A percentile compares a stretch with the other conserved stretches of the same genome.
phyloP scores from a whole-genome alignment of 2,888 invertebrate species.

The Papilio elwesi region DNA sequence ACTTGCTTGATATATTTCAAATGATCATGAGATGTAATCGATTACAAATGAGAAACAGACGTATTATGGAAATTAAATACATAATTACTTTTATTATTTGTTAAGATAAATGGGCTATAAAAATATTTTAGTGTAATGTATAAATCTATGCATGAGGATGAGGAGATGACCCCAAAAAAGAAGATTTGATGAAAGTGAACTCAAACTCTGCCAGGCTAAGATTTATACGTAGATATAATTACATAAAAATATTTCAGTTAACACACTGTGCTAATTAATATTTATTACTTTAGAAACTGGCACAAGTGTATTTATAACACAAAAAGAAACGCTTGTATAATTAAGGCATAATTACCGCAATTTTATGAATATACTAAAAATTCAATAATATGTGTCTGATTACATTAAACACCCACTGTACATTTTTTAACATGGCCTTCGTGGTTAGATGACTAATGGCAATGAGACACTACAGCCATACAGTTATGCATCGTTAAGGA shows the following conservation, averaged over 20 bases:
- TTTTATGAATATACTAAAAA: background rate
- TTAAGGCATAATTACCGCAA: background rate
- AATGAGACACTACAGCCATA: conserved; percentile 4
- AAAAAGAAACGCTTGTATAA: no score
- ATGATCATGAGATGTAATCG: conserved; percentile 25
- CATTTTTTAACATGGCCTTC: conserved; percentile 9
- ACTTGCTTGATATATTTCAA: conserved; percentile 19
- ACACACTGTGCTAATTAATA: background rate
- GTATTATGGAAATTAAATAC: background rate
- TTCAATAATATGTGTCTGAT: conserved; percentile 13
- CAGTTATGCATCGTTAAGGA: conserved; percentile 34
- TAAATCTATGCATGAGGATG: background rate
- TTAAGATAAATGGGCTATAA: conserved; percentile 4
- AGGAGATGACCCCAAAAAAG: background rate
- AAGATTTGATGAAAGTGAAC: background rate
- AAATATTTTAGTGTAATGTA: conserved; percentile 1
- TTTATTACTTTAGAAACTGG: background rate
- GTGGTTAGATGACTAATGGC: conserved; percentile 19
- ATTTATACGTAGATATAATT: background rate
- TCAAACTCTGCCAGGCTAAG: background rate
- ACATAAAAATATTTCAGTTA: background rate
- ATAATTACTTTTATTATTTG: conserved; percentile 4
- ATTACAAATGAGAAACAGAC: conserved; percentile 16
- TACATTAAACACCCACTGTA: conserved; percentile 16
- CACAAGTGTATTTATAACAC: background rate